Conservation (phyloP, 2,797 vertebrate genomes). For the Pogoniulus pusillus region DNA sequence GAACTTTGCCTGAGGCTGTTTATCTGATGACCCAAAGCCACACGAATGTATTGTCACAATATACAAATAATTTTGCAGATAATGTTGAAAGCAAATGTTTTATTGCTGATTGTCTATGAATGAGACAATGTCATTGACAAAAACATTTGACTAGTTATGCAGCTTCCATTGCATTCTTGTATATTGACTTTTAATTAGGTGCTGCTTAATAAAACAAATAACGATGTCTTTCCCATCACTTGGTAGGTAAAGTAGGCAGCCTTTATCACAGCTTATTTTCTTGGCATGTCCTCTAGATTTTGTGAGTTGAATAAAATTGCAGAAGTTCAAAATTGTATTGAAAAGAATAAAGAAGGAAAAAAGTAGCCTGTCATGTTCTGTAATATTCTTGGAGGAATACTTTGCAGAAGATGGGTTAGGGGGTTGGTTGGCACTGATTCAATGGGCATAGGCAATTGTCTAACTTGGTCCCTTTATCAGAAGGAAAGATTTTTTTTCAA, state of each 20-base stretch:
- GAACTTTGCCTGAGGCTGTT: slow-evolving; percentile 80
- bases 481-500: background rate
- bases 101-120: slow-evolving; percentile 69
- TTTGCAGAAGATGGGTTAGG: background rate
- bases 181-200: slow-evolving; percentile 81
- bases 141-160: slow-evolving; percentile 47
- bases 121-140: slow-evolving; percentile 57
- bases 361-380: background rate
- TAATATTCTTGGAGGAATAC: background rate
- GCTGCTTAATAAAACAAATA: slow-evolving; percentile 75
- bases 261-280: slow-evolving; percentile 33
- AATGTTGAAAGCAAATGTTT: slow-evolving; percentile 69
- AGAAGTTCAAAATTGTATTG: slow-evolving; percentile 22
- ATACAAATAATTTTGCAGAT: slow-evolving; percentile 68
- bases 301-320: slow-evolving; percentile 50
- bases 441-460: background rate
- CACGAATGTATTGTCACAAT: slow-evolving; percentile 71
- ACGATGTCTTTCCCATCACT: slow-evolving; percentile 48
- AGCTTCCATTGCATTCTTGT: slow-evolving; percentile 60
- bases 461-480: background rate
- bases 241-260: slow-evolving; percentile 24
- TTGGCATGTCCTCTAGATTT: slow-evolving; percentile 10
- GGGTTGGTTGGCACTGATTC: background rate
- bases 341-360: background rate
- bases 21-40: slow-evolving; percentile 68